Conservation (phyloP, 2,888 invertebrate genomes). For the Ophonus ardosiacus region DNA sequence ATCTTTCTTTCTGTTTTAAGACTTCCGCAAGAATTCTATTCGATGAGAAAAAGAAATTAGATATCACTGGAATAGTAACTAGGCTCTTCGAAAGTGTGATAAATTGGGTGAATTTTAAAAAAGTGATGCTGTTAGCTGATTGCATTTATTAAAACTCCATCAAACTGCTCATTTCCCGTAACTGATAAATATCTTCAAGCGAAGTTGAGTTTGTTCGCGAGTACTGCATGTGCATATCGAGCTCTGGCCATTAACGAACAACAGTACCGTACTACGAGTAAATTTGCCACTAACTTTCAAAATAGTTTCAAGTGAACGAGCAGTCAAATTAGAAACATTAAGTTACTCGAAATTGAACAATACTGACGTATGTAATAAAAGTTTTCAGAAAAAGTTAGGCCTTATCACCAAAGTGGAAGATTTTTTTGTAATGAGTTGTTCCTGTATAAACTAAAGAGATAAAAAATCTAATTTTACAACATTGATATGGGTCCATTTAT, state of each 20-base stretch:
- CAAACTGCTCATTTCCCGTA: slow-evolving; percentile 48
- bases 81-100: background rate
- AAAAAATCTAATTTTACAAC: too few species aligned
- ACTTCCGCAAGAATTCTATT: too few species aligned
- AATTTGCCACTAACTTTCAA: background rate
- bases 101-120: slow-evolving; percentile 10
- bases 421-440: too few species aligned
- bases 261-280: background rate
- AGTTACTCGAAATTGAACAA: background rate
- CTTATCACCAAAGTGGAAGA: too few species aligned
- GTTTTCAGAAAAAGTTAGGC: too few species aligned
- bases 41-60: background rate
- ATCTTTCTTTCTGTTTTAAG: too few species aligned
- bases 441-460: too few species aligned
- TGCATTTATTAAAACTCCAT: slow-evolving; percentile 44
- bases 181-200: slow-evolving; percentile 47
- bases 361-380: too few species aligned
- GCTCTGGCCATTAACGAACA: background rate
- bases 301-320: background rate
- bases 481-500: too few species aligned
- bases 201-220: slow-evolving; percentile 48
- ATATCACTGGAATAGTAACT: background rate
- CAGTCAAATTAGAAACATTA: background rate
- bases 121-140: slow-evolving; percentile 9
- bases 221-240: slow-evolving; percentile 26